Evolutionary conservation across 2,797 vertebrate species (phyloP).

Genomic region (Orientallactaga sibirica): DNA sequence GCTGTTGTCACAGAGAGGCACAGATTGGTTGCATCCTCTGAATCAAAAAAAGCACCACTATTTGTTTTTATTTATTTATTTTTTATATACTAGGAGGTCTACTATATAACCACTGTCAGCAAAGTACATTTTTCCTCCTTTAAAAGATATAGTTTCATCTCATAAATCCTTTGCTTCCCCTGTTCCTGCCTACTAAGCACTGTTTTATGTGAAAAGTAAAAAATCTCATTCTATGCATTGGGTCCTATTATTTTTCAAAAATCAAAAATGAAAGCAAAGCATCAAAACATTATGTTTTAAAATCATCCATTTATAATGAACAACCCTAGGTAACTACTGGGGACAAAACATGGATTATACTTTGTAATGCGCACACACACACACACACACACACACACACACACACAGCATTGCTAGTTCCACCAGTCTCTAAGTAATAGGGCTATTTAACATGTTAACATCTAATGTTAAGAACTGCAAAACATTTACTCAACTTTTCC

Average conservation of each 20-base stretch:
- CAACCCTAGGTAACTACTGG: slow-evolving; percentile 62
- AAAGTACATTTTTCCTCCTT: slow-evolving; percentile 67
- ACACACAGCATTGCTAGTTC: slow-evolving; percentile 39
- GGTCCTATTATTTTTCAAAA: slow-evolving; percentile 39
- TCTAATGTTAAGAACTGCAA: slow-evolving; percentile 43
- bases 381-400: too few species aligned
- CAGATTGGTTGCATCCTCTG: slow-evolving; percentile 80
- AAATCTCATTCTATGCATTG: slow-evolving; percentile 61
- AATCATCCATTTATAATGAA: slow-evolving; percentile 79
- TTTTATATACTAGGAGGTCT: slow-evolving; percentile 77
- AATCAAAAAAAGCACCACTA: slow-evolving; percentile 79
- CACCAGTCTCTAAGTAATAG: slow-evolving; percentile 41
- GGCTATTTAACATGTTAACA: slow-evolving; percentile 50
- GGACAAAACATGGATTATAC: slow-evolving; percentile 67
- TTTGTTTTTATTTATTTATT: slow-evolving; percentile 70
- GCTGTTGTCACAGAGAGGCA: slow-evolving; percentile 82
- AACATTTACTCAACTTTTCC: slow-evolving; percentile 25
- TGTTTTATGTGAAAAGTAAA: slow-evolving; percentile 71
- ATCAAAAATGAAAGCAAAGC: not conserved
- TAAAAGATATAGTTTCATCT: slow-evolving; percentile 65
- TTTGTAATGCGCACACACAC: not conserved
- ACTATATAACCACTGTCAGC: slow-evolving; percentile 65
- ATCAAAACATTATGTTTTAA: slow-evolving; percentile 73
- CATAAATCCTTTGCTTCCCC: slow-evolving; percentile 58
- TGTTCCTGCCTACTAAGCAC: slow-evolving; percentile 70